phyloP scores from a whole-genome alignment of 2,888 invertebrate genomes.

The Xanthia togata region DNA sequence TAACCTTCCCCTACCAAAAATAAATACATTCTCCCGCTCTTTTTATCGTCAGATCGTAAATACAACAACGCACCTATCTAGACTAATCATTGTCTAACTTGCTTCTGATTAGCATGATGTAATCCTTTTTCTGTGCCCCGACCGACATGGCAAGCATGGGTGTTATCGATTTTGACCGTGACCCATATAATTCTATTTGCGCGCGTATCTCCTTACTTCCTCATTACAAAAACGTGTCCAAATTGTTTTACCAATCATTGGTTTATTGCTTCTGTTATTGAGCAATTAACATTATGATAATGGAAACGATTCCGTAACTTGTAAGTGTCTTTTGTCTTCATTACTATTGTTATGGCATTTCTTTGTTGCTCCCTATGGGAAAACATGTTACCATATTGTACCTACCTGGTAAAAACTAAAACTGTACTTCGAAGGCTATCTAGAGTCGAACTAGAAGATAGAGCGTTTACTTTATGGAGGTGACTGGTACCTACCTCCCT shows the following conservation, averaged over 20 bases:
- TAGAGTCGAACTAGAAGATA: constrained; percentile 1
- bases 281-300: constrained; percentile 43
- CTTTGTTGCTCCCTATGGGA: constrained; percentile 50
- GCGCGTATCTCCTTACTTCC: constrained; percentile 58
- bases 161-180: constrained; percentile 77
- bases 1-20: not conserved
- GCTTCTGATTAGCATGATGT: constrained; percentile 38
- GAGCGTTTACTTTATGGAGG: not conserved
- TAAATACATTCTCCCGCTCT: constrained; percentile 31
- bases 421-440: not conserved
- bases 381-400: constrained; percentile 20
- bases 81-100: constrained; percentile 13
- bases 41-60: constrained; percentile 14
- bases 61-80: constrained; percentile 15
- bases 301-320: constrained; percentile 41
- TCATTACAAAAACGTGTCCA: constrained; percentile 38
- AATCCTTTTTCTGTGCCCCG: constrained; percentile 50
- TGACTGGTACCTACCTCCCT: not conserved
- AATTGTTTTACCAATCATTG: constrained; percentile 45
- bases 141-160: constrained; percentile 47
- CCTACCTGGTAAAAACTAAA: constrained; percentile 4
- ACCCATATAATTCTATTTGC: constrained; percentile 72
- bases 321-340: constrained; percentile 50
- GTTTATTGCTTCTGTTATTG: constrained; percentile 43
- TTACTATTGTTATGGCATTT: constrained; percentile 48